These are phyloP conservation scores for Nanorana parkeri DNA, from an alignment of 2,113 vertebrate species.

Conservation along the genomic window DNA sequence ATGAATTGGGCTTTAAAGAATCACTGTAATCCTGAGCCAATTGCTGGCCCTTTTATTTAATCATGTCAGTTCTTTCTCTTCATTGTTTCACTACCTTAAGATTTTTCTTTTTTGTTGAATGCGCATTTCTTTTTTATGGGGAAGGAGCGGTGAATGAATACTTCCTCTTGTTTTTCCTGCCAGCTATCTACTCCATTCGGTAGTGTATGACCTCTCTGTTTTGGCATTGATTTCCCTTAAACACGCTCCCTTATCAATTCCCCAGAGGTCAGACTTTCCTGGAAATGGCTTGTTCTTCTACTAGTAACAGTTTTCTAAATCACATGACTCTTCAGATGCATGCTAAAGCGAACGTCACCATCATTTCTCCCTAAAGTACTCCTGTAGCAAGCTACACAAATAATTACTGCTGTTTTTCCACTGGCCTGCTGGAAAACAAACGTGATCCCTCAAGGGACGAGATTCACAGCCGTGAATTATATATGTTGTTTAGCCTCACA, in stretches of 20 bases:
- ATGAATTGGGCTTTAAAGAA: no score
- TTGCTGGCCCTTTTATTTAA: background rate
- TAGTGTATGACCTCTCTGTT: slow-evolving; percentile 11
- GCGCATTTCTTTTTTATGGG: background rate
- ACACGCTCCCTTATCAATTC: background rate
- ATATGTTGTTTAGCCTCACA: background rate
- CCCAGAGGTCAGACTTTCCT: slow-evolving; percentile 17
- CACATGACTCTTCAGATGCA: background rate
- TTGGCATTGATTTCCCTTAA: background rate
- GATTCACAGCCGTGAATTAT: background rate
- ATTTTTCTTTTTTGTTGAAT: background rate
- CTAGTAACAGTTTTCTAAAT: background rate
- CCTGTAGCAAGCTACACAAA: background rate
- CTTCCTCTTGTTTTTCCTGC: slow-evolving; percentile 41
- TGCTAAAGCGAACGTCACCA: background rate
- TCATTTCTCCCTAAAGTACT: slow-evolving; percentile 1
- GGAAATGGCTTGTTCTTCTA: slow-evolving; percentile 13
- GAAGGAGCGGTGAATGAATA: background rate
- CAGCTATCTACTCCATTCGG: background rate
- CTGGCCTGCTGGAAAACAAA: background rate
- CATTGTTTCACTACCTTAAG: background rate
- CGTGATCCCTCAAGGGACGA: background rate
- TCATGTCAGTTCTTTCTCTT: background rate
- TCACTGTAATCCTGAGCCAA: background rate
- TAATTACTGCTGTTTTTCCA: slow-evolving; percentile 20